Conservation (phyloP, 2,113 vertebrate genomes). For the Nyctibius bracteatus region DNA sequence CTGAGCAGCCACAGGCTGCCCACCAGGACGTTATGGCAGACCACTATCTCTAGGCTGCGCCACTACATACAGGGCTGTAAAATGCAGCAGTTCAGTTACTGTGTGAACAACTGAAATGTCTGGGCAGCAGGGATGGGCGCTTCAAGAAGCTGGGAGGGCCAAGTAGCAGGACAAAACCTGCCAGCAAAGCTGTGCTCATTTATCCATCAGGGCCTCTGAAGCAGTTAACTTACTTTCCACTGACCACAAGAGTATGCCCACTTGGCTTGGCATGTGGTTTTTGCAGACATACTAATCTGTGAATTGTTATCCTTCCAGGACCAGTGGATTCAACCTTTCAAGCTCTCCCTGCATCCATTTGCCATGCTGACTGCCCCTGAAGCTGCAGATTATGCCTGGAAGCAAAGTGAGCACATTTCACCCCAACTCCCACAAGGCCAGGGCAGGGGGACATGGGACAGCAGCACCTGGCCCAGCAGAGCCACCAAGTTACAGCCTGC, state of each 20-base stretch:
- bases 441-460: background rate
- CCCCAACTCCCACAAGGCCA: background rate
- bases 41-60: background rate
- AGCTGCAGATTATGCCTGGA: slow-evolving; percentile 74
- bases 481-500: background rate
- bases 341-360: slow-evolving; percentile 81
- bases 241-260: background rate
- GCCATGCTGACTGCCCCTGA: slow-evolving; percentile 84
- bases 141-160: background rate
- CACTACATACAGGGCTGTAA: background rate
- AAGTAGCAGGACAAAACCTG: background rate
- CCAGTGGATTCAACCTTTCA: slow-evolving; percentile 62
- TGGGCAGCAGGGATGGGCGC: background rate
- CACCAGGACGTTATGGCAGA: background rate
- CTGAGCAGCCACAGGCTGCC: background rate
- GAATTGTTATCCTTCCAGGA: slow-evolving; percentile 37
- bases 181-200: background rate
- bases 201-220: background rate
- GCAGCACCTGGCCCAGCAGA: background rate
- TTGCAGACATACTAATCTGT: background rate
- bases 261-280: background rate
- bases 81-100: background rate
- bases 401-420: slow-evolving; percentile 74
- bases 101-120: background rate
- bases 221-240: background rate